Evolutionary conservation across 2,797 vertebrate species (phyloP).

Genomic region (Sebastes oblongus): DNA sequence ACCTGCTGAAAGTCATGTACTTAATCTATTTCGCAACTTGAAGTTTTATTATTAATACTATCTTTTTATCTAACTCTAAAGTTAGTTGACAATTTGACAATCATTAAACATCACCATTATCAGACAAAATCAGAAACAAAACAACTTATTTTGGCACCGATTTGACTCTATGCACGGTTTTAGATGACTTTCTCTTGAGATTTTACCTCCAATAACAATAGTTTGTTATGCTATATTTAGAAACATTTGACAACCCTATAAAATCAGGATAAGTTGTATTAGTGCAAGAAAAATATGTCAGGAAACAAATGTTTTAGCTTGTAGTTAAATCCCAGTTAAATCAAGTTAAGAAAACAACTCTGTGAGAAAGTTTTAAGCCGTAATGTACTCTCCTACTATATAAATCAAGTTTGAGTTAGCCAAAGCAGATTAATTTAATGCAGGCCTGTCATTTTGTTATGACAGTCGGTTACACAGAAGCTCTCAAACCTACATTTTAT

Average conservation of each 20-base stretch:
- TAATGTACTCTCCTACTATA: background rate
- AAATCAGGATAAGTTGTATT: background rate
- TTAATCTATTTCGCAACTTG: background rate
- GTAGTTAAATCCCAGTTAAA: background rate
- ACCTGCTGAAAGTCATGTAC: no score
- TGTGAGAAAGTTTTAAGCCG: constrained; percentile 1
- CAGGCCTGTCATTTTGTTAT: constrained; percentile 58
- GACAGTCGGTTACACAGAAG: constrained; percentile 49
- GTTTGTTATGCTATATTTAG: background rate
- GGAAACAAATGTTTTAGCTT: background rate
- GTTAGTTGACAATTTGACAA: background rate
- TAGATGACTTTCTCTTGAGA: background rate
- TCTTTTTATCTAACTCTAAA: background rate
- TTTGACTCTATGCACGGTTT: background rate
- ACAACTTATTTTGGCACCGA: background rate
- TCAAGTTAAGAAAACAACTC: background rate
- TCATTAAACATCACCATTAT: background rate
- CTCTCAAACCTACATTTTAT: constrained; percentile 45
- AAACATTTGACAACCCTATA: background rate
- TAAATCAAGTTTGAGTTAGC: constrained; percentile 48
- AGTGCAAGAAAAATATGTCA: background rate
- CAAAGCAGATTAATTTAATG: constrained; percentile 50
- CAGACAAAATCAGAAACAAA: background rate
- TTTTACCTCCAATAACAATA: background rate
- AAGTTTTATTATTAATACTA: background rate